Evolutionary conservation across 2,888 invertebrate genomes (phyloP), one percentile per base, ranked within the genome.

Genomic region (Pilophorus perplexus): DNA sequence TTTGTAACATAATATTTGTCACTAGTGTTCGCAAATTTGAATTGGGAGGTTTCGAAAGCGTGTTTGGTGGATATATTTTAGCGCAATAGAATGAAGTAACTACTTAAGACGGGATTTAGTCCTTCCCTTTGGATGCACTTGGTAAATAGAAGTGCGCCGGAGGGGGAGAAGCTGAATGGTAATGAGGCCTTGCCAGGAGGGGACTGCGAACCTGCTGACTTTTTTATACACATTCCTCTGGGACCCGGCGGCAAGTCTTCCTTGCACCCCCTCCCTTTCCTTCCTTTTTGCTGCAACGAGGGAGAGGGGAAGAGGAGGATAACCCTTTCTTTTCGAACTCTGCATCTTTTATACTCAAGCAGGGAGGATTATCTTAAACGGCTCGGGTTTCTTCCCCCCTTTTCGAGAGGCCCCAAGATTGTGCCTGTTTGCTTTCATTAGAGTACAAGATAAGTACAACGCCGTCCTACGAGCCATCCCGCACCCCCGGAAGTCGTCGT

Each of bases 181-280:
- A 66, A 66, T 66, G 66, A 66, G 66, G 66, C 57, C 57, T 57
- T 25, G 18, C 44, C 12, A 16, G 62, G 62, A 62, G 62, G 44
- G 66, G 52, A 66, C 66, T 44, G 66, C 66, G 66, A 66, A 66
- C 66, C 66, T 66, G 66, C 66, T 46, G 66, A 52, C 57, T 66
- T 66, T 66, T 66, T 66, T 66, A 66, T 66, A 57, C 66, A 66
- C 66, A 66, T 66, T 66, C 66, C 66, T 28, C 55, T 12, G 57
- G 66, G 64, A 50, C 28, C 37, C 62, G 48, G 62, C 42, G 42
- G 42, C 23, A 28, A n/a, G 20, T 42, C 54, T 62, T 48, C 42
- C 46, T 62, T 50, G 69, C 62, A 48, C 46, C 22, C 25, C 23
- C 62, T 27, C 38, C 22, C 37, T 18, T 50, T 64, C 38, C 25